A percentile compares a stretch with the other conserved stretches of the same genome.
Evolutionary conservation across 2,888 invertebrate species (phyloP).

Genomic region (Xestia sexstrigata): DNA sequence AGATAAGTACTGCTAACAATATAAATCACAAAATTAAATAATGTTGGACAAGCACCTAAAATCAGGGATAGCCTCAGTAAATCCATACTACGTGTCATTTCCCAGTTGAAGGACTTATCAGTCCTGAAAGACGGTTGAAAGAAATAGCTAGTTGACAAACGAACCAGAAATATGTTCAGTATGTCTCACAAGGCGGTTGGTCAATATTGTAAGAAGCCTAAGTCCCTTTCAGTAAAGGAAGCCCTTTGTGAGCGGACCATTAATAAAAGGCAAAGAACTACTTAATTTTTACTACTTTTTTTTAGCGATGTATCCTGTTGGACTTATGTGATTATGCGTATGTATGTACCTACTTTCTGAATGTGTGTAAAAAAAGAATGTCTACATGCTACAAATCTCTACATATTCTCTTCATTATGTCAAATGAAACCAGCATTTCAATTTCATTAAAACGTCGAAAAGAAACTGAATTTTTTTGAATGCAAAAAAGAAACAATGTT

Average conservation of each 20-base stretch:
- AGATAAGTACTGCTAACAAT: not conserved
- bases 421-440: conserved; percentile 6
- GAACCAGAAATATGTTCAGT: conserved; percentile 32
- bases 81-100: not conserved
- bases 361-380: not conserved
- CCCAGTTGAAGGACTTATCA: not conserved
- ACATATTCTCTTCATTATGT: not conserved
- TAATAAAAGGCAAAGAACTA: conserved; percentile 16
- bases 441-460: conserved; percentile 20
- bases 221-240: conserved; percentile 14
- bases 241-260: conserved; percentile 20
- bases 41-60: not conserved
- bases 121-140: not conserved
- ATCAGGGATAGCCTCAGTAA: not conserved
- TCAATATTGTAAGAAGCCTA: conserved; percentile 51
- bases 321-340: conserved; percentile 4
- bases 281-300: too few relatives aligned
- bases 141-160: conserved; percentile 14
- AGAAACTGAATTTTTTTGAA: conserved; percentile 6
- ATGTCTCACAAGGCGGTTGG: conserved; percentile 21
- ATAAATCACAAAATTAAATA: not conserved
- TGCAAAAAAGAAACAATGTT: conserved; percentile 1
- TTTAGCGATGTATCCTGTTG: not conserved
- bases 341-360: not conserved
- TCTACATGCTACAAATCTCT: not conserved